These are phyloP conservation scores for Alloplasta piceator DNA, from an alignment of 2,888 invertebrate genomes.

Conservation along the genomic window DNA sequence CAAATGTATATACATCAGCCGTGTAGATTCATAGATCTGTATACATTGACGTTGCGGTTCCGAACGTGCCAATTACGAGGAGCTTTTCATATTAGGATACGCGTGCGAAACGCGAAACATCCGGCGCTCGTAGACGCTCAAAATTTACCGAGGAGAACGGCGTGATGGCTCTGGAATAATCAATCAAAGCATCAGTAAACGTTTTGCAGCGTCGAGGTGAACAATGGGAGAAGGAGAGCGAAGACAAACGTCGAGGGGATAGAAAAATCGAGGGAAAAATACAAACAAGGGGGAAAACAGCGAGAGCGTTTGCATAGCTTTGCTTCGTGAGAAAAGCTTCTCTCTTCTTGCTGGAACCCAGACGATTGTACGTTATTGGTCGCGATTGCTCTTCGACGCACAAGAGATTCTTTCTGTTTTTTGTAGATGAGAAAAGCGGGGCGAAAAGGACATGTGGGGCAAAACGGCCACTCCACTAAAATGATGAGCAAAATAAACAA, in stretches of 20 bases:
- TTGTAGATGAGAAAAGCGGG: too few species aligned
- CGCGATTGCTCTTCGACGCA: slow-evolving; percentile 13
- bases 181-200: not conserved
- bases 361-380: slow-evolving; percentile 27
- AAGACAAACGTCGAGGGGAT: not conserved
- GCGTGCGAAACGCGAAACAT: not conserved
- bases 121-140: not conserved
- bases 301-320: not conserved
- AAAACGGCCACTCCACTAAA: too few species aligned
- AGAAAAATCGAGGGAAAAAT: not conserved
- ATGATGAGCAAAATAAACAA: too few species aligned
- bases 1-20: not conserved
- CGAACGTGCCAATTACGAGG: slow-evolving; percentile 19
- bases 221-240: not conserved
- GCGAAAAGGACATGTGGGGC: too few species aligned
- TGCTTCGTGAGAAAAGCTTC: not conserved
- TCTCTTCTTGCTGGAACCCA: not conserved
- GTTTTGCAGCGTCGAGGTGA: not conserved
- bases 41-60: slow-evolving; percentile 7
- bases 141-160: not conserved
- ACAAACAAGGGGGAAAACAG: not conserved
- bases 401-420: not conserved
- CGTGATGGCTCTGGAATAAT: not conserved
- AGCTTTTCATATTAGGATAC: slow-evolving; percentile 26
- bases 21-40: not conserved